A percentile compares a stretch with the other conserved stretches of the same genome.
Evolutionary conservation across 1,140 invertebrate species (phyloP).

Genomic region (Platyscapa corneri): DNA sequence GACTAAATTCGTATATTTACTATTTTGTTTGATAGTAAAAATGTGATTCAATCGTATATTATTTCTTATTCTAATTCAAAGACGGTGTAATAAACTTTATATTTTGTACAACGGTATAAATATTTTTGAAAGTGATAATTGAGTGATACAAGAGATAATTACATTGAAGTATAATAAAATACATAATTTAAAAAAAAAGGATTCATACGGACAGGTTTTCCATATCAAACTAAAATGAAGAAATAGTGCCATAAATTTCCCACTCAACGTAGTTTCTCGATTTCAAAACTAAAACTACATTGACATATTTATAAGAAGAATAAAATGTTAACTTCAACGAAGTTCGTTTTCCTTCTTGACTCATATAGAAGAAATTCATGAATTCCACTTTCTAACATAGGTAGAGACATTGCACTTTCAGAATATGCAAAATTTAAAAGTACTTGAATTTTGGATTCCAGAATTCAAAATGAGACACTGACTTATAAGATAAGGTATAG

Average conservation of each 20-base stretch:
- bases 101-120: background rate
- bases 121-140: background rate
- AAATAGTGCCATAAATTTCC: background rate
- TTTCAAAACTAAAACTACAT: background rate
- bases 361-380: slow-evolving; percentile 10
- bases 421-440: slow-evolving; percentile 26
- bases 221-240: too few relatives aligned
- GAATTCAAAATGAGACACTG: slow-evolving; percentile 24
- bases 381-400: slow-evolving; percentile 17
- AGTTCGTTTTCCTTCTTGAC: slow-evolving; percentile 15
- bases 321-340: slow-evolving; percentile 22
- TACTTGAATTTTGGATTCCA: slow-evolving; percentile 23
- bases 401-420: slow-evolving; percentile 8
- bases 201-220: too few relatives aligned
- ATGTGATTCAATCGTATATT: background rate
- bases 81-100: background rate
- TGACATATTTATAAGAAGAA: slow-evolving; percentile 8
- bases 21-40: background rate
- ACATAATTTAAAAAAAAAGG: too few relatives aligned
- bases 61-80: background rate
- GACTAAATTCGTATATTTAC: background rate
- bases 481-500: slow-evolving; percentile 7
- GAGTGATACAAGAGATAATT: too few relatives aligned
- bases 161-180: too few relatives aligned
- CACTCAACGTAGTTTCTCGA: background rate